These are phyloP conservation scores for Meteorus colon DNA, from an alignment of 2,888 invertebrate species.

Conservation along the genomic window DNA sequence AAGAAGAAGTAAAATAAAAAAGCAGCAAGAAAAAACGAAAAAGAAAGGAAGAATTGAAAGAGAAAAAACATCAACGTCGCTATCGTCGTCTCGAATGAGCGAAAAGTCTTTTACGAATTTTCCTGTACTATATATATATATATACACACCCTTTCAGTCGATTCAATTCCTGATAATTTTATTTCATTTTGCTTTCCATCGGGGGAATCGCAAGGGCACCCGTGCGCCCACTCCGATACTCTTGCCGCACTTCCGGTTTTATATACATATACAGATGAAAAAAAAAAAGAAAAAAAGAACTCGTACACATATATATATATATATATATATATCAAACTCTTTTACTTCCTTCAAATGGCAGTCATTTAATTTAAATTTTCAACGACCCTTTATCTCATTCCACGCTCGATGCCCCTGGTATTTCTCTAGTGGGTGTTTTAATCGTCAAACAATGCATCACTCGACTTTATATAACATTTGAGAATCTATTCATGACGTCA, in stretches of 20 bases:
- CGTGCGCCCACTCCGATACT: slow-evolving; percentile 6
- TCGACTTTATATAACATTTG: background rate
- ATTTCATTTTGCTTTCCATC: slow-evolving; percentile 36
- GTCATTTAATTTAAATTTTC: slow-evolving; percentile 40
- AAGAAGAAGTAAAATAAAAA: slow-evolving; percentile 13
- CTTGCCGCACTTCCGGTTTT: slow-evolving; percentile 16
- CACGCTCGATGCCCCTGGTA: background rate
- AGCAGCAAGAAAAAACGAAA: slow-evolving; percentile 1
- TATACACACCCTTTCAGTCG: background rate
- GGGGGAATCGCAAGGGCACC: slow-evolving; percentile 7
- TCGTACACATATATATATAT: background rate
- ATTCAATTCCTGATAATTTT: slow-evolving; percentile 44
- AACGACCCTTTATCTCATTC: slow-evolving; percentile 13
- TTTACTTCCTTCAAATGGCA: slow-evolving; percentile 15
- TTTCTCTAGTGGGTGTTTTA: slow-evolving; percentile 3
- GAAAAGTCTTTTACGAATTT: slow-evolving; percentile 26
- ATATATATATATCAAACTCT: background rate
- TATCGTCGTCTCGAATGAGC: slow-evolving; percentile 20
- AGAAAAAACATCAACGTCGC: slow-evolving; percentile 22
- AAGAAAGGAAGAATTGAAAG: slow-evolving; percentile 17
- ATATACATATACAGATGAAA: background rate
- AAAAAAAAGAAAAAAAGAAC: background rate
- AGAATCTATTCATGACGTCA: background rate
- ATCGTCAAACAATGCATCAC: slow-evolving; percentile 7
- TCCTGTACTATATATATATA: slow-evolving; percentile 1